phyloP scores from a whole-genome alignment of 1,140 invertebrate genomes.

The Zaprionus tsacasi region DNA sequence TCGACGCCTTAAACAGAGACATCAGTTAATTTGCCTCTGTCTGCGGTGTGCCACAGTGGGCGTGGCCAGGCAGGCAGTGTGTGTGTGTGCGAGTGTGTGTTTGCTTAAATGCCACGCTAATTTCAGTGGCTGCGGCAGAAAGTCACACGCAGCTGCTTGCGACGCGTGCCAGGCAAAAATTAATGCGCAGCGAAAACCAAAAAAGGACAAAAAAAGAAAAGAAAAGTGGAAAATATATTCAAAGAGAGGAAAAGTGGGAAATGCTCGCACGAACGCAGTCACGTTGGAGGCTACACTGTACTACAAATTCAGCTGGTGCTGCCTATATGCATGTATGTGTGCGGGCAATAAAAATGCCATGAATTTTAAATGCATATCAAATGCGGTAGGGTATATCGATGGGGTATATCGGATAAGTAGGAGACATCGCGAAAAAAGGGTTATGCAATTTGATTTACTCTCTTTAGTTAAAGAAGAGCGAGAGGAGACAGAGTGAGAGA shows the following conservation, averaged over 20 bases:
- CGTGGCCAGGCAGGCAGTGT: neutral
- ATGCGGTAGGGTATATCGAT: slow-evolving; percentile 12
- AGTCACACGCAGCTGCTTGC: slow-evolving; percentile 40
- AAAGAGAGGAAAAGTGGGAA: slow-evolving; percentile 21
- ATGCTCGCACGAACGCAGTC: slow-evolving; percentile 15
- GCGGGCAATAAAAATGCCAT: slow-evolving; percentile 13
- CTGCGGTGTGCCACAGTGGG: slow-evolving; percentile 2
- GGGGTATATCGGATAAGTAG: neutral
- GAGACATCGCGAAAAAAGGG: too few relatives aligned
- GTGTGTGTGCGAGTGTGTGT: slow-evolving; percentile 22
- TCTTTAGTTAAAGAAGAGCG: too few relatives aligned
- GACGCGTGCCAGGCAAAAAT: slow-evolving; percentile 67
- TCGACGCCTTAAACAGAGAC: slow-evolving; percentile 63
- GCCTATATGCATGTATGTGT: slow-evolving; percentile 1
- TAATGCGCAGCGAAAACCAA: slow-evolving; percentile 41
- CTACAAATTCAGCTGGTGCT: slow-evolving; percentile 30
- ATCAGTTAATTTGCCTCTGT: slow-evolving; percentile 31
- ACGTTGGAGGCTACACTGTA: slow-evolving; percentile 28
- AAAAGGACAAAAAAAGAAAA: neutral
- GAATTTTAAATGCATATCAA: slow-evolving; percentile 45
- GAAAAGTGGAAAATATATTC: slow-evolving; percentile 7
- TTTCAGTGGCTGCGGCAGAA: slow-evolving; percentile 44
- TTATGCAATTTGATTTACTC: too few relatives aligned
- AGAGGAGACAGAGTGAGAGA: too few relatives aligned
- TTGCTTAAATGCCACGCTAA: slow-evolving; percentile 53